These are phyloP conservation scores for Lethrus apterus DNA, from an alignment of 1,140 invertebrate genomes.

Conservation along the genomic window DNA sequence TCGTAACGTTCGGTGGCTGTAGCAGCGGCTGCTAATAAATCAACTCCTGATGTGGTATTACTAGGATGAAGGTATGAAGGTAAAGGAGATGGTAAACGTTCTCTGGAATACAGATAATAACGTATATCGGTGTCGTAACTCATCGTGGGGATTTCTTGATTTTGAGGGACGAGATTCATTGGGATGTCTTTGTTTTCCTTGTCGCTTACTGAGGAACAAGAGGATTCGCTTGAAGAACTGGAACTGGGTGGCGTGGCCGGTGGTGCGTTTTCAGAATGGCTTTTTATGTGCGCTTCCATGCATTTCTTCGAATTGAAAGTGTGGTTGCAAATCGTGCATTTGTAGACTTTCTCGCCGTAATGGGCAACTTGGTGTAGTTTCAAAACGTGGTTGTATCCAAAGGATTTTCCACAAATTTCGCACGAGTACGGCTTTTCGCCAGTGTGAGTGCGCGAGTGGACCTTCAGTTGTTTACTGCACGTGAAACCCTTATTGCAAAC, in stretches of 20 bases:
- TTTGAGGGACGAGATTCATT: constrained; percentile 30
- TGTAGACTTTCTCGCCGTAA: constrained; percentile 85
- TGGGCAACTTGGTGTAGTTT: constrained; percentile 86
- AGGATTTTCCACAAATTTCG: constrained; percentile 71
- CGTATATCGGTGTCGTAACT: constrained; percentile 33
- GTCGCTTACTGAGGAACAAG: constrained; percentile 41
- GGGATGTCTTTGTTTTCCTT: constrained; percentile 44
- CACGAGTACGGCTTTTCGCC: constrained; percentile 71
- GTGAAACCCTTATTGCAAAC: constrained; percentile 81
- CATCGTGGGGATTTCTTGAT: constrained; percentile 17
- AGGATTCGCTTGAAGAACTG: constrained; percentile 33
- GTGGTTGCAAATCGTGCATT: constrained; percentile 82
- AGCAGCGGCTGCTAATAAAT: constrained; percentile 36
- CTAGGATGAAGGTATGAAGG: constrained; percentile 34
- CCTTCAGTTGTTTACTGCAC: constrained; percentile 84
- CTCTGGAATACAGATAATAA: constrained; percentile 34
- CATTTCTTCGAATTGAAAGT: constrained; percentile 84
- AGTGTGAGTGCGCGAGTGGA: constrained; percentile 75
- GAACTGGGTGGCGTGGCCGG: constrained; percentile 37
- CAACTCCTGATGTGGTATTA: constrained; percentile 30
- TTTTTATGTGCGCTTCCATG: constrained; percentile 83
- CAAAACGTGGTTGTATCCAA: constrained; percentile 73
- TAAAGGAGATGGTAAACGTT: constrained; percentile 24
- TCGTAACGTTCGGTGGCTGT: constrained; percentile 29
- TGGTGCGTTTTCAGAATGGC: constrained; percentile 65